Evolutionary conservation across 2,113 vertebrate species (phyloP).

Genomic region (Engraulis encrasicolus): DNA sequence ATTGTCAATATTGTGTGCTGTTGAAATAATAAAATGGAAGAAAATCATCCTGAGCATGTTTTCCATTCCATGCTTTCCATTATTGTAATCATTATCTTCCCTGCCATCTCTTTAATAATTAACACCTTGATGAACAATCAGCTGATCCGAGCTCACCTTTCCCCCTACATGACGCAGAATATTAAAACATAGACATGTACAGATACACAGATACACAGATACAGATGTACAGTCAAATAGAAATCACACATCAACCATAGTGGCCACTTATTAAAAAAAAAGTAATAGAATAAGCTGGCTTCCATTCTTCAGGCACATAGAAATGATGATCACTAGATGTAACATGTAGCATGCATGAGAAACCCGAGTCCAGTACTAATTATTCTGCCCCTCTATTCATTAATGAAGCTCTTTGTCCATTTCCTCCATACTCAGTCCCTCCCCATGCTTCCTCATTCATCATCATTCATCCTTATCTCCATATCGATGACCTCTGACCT

Average conservation of each 20-base stretch:
- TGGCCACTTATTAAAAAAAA: neutral
- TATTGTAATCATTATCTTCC: neutral
- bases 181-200: neutral
- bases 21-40: slow-evolving; percentile 64
- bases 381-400: too few species aligned
- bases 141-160: neutral
- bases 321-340: too few species aligned
- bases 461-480: neutral
- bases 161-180: neutral
- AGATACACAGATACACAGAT: neutral
- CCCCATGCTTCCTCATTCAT: neutral
- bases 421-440: neutral
- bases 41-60: slow-evolving; percentile 62
- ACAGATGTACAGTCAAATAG: too few species aligned
- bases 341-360: too few species aligned
- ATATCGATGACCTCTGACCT: slow-evolving; percentile 54
- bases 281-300: neutral
- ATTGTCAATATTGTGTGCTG: slow-evolving; percentile 55
- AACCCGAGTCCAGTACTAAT: too few species aligned
- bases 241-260: too few species aligned
- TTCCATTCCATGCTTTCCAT: slow-evolving; percentile 45
- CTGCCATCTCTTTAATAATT: neutral
- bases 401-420: neutral
- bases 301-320: too few species aligned
- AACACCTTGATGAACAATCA: neutral